phyloP scores from a whole-genome alignment of 2,797 vertebrate species.

The Delichon dasypus region DNA sequence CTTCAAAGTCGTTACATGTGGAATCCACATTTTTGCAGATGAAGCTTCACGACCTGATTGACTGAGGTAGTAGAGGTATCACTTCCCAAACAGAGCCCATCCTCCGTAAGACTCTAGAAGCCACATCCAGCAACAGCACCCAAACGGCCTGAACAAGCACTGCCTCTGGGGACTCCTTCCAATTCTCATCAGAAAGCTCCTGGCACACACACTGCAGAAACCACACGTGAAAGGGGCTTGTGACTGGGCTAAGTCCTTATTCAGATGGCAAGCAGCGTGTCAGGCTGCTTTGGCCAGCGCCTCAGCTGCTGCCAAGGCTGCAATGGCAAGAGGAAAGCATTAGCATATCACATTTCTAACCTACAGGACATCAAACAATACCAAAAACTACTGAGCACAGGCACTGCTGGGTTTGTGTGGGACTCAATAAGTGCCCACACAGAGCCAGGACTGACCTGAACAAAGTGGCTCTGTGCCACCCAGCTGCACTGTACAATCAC shows the following conservation, averaged over 20 bases:
- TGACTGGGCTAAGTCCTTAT: conserved; percentile 24
- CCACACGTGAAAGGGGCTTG: conserved; percentile 39
- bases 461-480: conserved; percentile 50
- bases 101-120: background rate
- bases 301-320: background rate
- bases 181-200: conserved; percentile 4
- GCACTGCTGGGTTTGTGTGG: background rate
- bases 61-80: background rate
- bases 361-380: conserved; percentile 23
- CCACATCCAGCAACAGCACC: background rate
- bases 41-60: background rate
- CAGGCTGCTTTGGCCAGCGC: background rate
- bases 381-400: background rate
- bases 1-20: accelerated
- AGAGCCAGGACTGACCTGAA: conserved; percentile 31
- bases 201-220: conserved; percentile 20
- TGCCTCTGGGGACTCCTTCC: background rate
- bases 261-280: conserved; percentile 12
- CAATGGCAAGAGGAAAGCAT: conserved; percentile 3
- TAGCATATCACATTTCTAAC: conserved; percentile 60
- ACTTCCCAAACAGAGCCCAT: background rate
- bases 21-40: background rate
- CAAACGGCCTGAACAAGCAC: background rate
- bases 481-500: conserved; percentile 2
- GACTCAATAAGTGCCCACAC: background rate